phyloP scores from a whole-genome alignment of 2,797 vertebrate species.

The Myoxocephalus aenaeus region DNA sequence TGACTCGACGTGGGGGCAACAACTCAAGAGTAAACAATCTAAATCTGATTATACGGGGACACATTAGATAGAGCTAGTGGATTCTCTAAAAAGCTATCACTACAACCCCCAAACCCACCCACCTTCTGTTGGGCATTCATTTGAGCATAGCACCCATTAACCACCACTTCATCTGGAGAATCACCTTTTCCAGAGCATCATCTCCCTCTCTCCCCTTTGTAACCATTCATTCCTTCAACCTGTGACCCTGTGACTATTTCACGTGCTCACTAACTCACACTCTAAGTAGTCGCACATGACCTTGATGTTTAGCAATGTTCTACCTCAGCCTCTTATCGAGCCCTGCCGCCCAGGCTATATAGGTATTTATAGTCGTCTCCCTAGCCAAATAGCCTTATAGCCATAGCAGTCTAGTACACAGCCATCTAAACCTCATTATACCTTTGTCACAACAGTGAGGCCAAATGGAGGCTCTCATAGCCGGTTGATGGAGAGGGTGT shows the following conservation, averaged over 20 bases:
- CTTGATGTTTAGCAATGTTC: conserved; percentile 80
- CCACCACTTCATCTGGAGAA: conserved; percentile 53
- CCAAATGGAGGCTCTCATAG: conserved; percentile 86
- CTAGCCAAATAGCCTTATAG: conserved; percentile 80
- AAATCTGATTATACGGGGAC: conserved; percentile 47
- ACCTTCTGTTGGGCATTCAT: conserved; percentile 44
- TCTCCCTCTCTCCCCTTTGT: conserved; percentile 40
- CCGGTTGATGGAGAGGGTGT: conserved; percentile 83
- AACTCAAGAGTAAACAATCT: conserved; percentile 57
- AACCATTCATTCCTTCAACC: conserved; percentile 64
- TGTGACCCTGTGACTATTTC: conserved; percentile 63
- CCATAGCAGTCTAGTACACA: conserved; percentile 76
- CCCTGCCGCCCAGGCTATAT: conserved; percentile 66
- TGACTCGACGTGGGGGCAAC: conserved; percentile 26
- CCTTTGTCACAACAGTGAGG: conserved; percentile 84
- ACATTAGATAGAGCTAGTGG: conserved; percentile 26
- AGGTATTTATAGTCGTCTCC: conserved; percentile 83
- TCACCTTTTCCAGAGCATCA: conserved; percentile 49
- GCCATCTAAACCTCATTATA: conserved; percentile 87
- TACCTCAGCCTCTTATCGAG: conserved; percentile 68
- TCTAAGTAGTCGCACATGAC: conserved; percentile 76
- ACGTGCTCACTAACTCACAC: conserved; percentile 75
- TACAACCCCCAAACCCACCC: not conserved
- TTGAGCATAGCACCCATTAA: conserved; percentile 53
- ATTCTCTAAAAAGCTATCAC: conserved; percentile 47